Base-by-base conservation (phyloP, 2,797 vertebrate genomes). In the Carapus acus region DNA sequence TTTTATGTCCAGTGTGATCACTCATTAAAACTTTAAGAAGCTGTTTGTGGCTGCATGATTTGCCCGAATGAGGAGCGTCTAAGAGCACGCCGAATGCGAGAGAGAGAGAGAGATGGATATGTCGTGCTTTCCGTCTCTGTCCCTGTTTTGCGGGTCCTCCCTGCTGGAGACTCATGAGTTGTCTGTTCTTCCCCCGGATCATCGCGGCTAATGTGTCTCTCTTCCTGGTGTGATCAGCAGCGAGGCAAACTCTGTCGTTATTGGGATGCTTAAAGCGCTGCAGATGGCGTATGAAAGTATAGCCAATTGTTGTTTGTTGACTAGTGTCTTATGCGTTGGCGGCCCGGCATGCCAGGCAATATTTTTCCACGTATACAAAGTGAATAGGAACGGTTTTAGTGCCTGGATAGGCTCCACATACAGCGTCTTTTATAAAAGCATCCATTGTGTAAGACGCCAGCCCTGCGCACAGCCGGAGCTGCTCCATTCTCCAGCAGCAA, bases 11-110 rank as follows among this genome's bases (percentile, higher is more conserved):
- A 71, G 69, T 71, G 67, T 82, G 71, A 83, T 84, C 76, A 60
- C 74, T 81, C 78, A 81, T 84, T 79, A 78, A 81, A 83, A 76
- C 74, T 81, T 78, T 46, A 80, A 70, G 68, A 79, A 75, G 77
- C 73, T 72, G 78, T 78, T 82, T 80, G 80, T 76, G 66, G 57
- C 68, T 58, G 16, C 11, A 24, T 68, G 66, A 71, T 78, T 71
- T 76, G 63, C 74, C 74, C 76, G 8, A n/a, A 57, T 49, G 38
- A 55, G 60, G 18, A 40, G n/a, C 24, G 19, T 16, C 55, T 39
- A 37, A 34, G 31, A 33, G 31, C 9, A 13, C 6, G 31, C 8
- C 2, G 31, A 11, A 13, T 12, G 31, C 37, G 21, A 31, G 15
- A 29, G n/a, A 46, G 38, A 22, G 45, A 33, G 29, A 58, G 34